Conservation (phyloP, 2,113 vertebrate species). For the Litocranius walleri region DNA sequence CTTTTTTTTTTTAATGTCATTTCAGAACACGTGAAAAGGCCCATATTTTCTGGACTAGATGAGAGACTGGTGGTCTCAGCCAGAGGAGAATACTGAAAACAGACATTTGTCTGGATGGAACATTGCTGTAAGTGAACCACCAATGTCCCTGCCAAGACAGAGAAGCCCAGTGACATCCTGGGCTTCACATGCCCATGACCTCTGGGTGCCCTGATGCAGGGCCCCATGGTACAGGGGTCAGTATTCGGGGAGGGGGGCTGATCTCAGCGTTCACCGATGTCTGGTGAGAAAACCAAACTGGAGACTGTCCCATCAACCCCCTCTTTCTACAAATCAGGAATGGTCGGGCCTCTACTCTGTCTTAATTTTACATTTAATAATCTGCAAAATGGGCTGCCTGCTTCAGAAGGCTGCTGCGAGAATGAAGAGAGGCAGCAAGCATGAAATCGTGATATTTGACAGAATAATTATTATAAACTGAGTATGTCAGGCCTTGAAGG, state of each 20-base stretch:
- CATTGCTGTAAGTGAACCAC: not conserved
- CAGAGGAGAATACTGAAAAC: not conserved
- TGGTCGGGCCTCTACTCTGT: not conserved
- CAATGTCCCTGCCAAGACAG: not conserved
- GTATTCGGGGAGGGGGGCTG: not conserved
- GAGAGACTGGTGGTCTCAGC: not conserved
- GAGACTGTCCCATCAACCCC: not conserved
- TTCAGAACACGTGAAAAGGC: not conserved
- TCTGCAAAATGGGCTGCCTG: not conserved
- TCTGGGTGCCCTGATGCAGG: not conserved
- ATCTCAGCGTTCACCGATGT: not conserved
- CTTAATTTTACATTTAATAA: not conserved
- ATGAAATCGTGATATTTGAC: not conserved
- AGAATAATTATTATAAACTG: not conserved
- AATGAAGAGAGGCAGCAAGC: not conserved
- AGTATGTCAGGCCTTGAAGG: not conserved
- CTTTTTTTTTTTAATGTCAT: not conserved
- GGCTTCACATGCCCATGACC: not conserved
- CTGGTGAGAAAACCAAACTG: not conserved
- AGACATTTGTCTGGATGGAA: not conserved
- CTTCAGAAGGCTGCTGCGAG: not conserved
- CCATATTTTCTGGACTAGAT: not conserved
- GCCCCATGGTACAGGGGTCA: not conserved
- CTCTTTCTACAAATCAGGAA: not conserved
- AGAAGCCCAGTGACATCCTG: not conserved